Evolutionary conservation across 2,888 invertebrate genomes (phyloP).

Genomic region (Entomobrya multifasciata): DNA sequence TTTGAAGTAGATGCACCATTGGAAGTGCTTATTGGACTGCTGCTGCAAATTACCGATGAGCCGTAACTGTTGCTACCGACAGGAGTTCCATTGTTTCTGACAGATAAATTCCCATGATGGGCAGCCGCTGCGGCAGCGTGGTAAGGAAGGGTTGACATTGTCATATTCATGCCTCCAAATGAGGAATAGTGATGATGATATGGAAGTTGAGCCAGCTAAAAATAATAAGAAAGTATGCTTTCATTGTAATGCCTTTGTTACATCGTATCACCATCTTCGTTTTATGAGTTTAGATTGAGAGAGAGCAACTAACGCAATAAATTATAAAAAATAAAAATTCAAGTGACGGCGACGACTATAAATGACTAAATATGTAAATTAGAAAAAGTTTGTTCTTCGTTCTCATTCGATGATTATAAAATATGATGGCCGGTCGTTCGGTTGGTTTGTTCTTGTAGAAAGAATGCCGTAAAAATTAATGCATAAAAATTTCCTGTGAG

Average conservation of each 20-base stretch:
- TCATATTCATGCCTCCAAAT: constrained; percentile 75
- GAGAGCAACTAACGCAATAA: constrained; percentile 13
- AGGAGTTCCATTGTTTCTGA: constrained; percentile 40
- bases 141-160: constrained; percentile 73
- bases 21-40: constrained; percentile 6
- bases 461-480: constrained; percentile 36
- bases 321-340: constrained; percentile 1
- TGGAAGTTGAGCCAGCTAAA: constrained; percentile 60
- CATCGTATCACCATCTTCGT: background rate
- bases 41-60: constrained; percentile 62
- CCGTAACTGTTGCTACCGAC: constrained; percentile 59
- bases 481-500: constrained; percentile 45
- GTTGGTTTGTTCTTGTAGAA: constrained; percentile 14
- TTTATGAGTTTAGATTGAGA: background rate
- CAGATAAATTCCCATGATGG: constrained; percentile 56
- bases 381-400: constrained; percentile 1
- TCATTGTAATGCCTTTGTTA: background rate
- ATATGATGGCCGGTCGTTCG: constrained; percentile 46
- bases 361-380: constrained; percentile 48
- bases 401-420: constrained; percentile 47
- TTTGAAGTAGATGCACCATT: constrained; percentile 36
- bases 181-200: constrained; percentile 78
- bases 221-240: background rate
- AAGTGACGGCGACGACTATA: constrained; percentile 43
- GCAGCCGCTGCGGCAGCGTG: constrained; percentile 53